Evolutionary conservation across 2,797 vertebrate species (phyloP), one percentile per base, ranked within the genome.

Genomic region (Zenarchopterus dispar): DNA sequence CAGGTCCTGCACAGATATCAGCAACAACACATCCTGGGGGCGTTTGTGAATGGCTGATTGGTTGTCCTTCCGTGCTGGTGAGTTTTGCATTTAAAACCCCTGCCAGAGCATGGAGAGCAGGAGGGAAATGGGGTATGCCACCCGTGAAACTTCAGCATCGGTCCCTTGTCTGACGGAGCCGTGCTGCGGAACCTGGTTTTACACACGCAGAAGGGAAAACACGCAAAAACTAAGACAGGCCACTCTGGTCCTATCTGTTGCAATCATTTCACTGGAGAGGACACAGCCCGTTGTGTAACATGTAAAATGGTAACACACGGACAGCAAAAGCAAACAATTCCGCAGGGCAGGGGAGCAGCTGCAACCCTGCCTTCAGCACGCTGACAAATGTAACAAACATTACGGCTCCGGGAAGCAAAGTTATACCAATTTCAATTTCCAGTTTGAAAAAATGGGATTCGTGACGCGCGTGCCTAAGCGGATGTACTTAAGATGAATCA

Each of bases 301-400:
- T 48, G 68, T 56, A 57, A 65, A 50, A 75, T 45, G 70, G 33
- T 33, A 70, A 53, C 1, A 53, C 58, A 73, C 73, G 71, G 39
- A 22, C 70, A 76, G 68, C 63, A 67, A 39, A n/a, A 56, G 74
- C 60, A 71, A 73, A 79, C 73, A 74, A 52, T 45, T 64, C 61
- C 73, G 79, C 77, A 45, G 76, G 55, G 39, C 22, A 28, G 45
- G 36, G 61, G 65, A 69, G 62, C 3, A 6, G 28, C 2, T 33
- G 2, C 8, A 54, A 51, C 56, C 4, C 61, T 57, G 72, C 45
- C 42, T 24, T 24, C 2, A 17, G 17, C 31, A 17, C 4, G 18
- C 49, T 9, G 15, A 17, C 63, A 52, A 54, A 56, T 6, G 42
- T 8, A n/a, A 56, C 5, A 44, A 62, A 18, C 56, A 23, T n/a